A percentile compares a stretch with the other conserved stretches of the same genome.
Conservation (phyloP, 2,888 invertebrate genomes). For the Cephus sareptanus region DNA sequence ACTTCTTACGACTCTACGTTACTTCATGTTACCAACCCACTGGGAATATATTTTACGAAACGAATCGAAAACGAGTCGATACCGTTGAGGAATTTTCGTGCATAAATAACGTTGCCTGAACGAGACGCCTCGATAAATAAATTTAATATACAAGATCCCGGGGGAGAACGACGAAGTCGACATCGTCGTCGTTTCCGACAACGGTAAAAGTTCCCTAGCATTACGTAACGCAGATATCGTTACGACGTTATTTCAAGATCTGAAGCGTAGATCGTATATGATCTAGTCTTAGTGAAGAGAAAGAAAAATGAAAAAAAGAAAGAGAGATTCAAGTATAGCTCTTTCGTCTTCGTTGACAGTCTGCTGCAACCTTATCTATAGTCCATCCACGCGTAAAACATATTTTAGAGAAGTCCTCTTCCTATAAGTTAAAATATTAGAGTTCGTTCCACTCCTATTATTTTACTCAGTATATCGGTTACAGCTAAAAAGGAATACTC, state of each 20-base stretch:
- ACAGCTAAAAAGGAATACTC: too few relatives aligned
- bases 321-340: too few relatives aligned
- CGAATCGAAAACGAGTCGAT: slow-evolving; percentile 16
- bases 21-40: background rate
- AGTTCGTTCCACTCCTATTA: too few relatives aligned
- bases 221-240: background rate
- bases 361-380: too few relatives aligned
- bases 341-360: too few relatives aligned
- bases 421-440: too few relatives aligned
- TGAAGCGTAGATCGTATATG: background rate
- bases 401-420: too few relatives aligned
- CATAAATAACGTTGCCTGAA: slow-evolving; percentile 17
- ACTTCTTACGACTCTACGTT: background rate
- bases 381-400: too few relatives aligned
- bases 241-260: background rate
- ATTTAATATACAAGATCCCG: slow-evolving; percentile 14
- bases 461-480: too few relatives aligned
- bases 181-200: background rate
- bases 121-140: slow-evolving; percentile 14
- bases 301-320: too few relatives aligned
- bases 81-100: slow-evolving; percentile 17
- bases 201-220: background rate
- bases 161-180: background rate
- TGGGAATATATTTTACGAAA: background rate
- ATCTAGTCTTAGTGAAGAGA: background rate